phyloP scores from a whole-genome alignment of 2,797 vertebrate species.

The Balearica regulorum region DNA sequence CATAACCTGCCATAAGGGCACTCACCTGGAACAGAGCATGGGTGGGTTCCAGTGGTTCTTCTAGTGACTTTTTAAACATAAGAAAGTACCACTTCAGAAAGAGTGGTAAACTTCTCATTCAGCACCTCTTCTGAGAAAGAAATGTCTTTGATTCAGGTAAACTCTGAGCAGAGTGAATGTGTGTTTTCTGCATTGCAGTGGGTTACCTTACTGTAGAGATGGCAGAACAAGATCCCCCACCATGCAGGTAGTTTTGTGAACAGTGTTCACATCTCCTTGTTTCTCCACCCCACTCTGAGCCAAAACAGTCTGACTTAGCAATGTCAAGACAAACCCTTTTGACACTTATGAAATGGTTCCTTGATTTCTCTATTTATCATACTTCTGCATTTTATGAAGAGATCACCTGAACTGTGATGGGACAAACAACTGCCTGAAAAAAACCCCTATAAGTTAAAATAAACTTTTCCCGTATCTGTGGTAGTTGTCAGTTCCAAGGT shows the following conservation, averaged over 20 bases:
- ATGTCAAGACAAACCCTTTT: not conserved
- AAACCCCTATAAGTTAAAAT: not conserved
- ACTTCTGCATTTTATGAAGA: not conserved
- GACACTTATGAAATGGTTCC: not conserved
- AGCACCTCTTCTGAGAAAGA: not conserved
- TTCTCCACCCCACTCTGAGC: not conserved
- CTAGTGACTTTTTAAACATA: not conserved
- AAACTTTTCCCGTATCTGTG: not conserved
- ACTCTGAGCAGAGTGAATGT: not conserved
- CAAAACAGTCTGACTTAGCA: not conserved
- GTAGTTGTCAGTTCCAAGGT: not conserved
- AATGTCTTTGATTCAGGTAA: not conserved
- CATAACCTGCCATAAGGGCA: not conserved
- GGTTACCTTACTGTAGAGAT: not conserved
- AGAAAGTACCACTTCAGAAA: not conserved
- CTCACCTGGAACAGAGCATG: not conserved
- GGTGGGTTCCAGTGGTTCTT: not conserved
- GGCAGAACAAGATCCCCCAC: not conserved
- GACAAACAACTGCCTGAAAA: not conserved
- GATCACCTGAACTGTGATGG: not conserved
- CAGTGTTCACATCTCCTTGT: not conserved
- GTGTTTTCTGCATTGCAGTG: not conserved
- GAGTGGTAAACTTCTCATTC: not conserved
- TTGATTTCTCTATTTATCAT: not conserved
- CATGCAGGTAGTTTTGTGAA: fast-evolving